These are phyloP conservation scores for Blastobasis adustella DNA, from an alignment of 2,888 invertebrate genomes.

Conservation along the genomic window DNA sequence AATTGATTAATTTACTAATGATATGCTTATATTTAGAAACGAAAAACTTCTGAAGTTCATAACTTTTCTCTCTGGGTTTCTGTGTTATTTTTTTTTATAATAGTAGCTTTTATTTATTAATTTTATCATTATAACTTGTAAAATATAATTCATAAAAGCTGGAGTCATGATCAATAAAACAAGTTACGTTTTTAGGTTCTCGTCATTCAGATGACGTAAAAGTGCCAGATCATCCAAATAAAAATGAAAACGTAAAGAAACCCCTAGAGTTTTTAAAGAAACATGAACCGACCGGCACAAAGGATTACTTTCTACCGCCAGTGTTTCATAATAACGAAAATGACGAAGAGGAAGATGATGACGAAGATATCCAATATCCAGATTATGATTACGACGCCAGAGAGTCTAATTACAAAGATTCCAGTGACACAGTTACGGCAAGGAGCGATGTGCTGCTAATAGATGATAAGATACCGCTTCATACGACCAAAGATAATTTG, in stretches of 20 bases:
- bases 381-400: conserved; percentile 63
- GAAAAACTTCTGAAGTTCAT: no score
- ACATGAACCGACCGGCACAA: conserved; percentile 32
- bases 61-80: no score
- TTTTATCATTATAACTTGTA: no score
- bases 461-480: conserved; percentile 63
- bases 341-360: conserved; percentile 51
- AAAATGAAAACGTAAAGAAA: conserved; percentile 30
- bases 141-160: no score
- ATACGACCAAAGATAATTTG: conserved; percentile 79
- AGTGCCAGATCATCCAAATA: conserved; percentile 21
- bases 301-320: conserved; percentile 56
- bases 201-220: conserved; percentile 3
- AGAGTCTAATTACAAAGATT: conserved; percentile 63
- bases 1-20: no score
- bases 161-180: no score
- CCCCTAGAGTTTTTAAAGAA: conserved; percentile 41
- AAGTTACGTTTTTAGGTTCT: neutral
- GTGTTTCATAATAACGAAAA: conserved; percentile 51
- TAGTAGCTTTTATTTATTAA: no score
- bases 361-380: conserved; percentile 50
- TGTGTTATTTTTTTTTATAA: no score
- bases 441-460: conserved; percentile 40
- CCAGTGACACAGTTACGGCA: conserved; percentile 48
- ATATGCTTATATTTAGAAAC: no score